Base-by-base conservation (phyloP, 2,797 vertebrate species). In the Aeoliscus strigatus region DNA sequence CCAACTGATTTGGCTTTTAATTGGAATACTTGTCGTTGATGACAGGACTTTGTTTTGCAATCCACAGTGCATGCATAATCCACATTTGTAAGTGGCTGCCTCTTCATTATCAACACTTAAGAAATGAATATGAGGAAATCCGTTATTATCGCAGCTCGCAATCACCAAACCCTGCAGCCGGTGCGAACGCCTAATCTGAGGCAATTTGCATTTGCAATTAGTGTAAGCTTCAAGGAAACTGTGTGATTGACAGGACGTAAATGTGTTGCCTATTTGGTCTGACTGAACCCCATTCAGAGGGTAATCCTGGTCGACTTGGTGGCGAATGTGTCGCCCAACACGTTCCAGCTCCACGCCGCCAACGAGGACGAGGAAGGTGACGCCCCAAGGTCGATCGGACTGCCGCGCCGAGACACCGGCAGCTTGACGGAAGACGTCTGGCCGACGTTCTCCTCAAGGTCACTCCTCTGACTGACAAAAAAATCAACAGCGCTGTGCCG, bases 151-250 rank as follows among this genome's bases (percentile, higher is more conserved):
- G 1, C 46, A 38, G 45, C 51, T 60, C 14, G 39, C 71, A 82
- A 80, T 81, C 81, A 81, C 48, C 62, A 64, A 70, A 75, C 58
- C 63, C 71, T 71, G 51, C 47, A 51, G 56, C 40, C 32, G 51
- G 24, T 43, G 52, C 60, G 58, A 60, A 76, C 48, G 73, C 70
- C 42, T 66, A 79, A 78, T 79, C 70, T 73, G 2, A 8, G 27
- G 40, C 34, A 67, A 82, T 85, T 79, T 82, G 79, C 80, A 79
- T 85, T 56, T 39, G 66, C 73, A 84, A 85, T 83, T 77, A 86
- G 67, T 36, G 49, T 56, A 21, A 45, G 66, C 66, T 75, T 63
- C 61, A 67, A 67, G 70, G 55, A 70, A 66, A 63, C 14, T 33
- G 14, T 11, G 46, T 81, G 77, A 82, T 59, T 72, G 81, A 76